Conservation (phyloP, 2,888 invertebrate genomes). For the Habrosyne pyritoides region DNA sequence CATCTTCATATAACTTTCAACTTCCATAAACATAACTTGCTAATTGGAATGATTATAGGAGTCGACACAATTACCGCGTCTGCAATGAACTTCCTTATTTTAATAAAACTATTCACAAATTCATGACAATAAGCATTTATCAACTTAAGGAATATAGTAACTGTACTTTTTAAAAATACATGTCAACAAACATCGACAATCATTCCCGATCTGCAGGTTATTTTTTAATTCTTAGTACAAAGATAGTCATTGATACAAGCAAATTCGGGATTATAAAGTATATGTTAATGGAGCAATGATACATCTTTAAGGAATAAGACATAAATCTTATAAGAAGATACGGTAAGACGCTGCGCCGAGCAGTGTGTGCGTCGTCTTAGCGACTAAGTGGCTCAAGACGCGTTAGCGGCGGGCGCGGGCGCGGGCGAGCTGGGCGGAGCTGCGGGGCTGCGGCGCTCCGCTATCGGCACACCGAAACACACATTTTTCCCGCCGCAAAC, state of each 20-base stretch:
- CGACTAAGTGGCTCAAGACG: constrained; percentile 83
- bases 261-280: not conserved
- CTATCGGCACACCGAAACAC: constrained; percentile 84
- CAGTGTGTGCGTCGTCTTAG: constrained; percentile 78
- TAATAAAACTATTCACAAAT: not conserved
- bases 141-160: not conserved
- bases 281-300: not conserved
- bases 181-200: not conserved
- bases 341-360: constrained; percentile 13
- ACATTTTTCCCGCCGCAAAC: constrained; percentile 85
- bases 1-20: not conserved
- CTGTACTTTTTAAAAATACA: not conserved
- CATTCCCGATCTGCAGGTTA: not conserved
- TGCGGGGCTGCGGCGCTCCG: constrained; percentile 76
- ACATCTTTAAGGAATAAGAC: not conserved
- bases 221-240: not conserved
- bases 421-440: constrained; percentile 63
- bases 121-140: not conserved
- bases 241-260: not conserved
- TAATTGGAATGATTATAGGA: not conserved
- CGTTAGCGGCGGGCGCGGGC: constrained; percentile 73
- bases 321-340: constrained; percentile 2
- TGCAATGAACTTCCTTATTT: too few relatives aligned
- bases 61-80: not conserved
- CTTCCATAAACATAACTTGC: not conserved